Conservation (phyloP, 1,140 invertebrate species). For the Luehdorfia chinensis region DNA sequence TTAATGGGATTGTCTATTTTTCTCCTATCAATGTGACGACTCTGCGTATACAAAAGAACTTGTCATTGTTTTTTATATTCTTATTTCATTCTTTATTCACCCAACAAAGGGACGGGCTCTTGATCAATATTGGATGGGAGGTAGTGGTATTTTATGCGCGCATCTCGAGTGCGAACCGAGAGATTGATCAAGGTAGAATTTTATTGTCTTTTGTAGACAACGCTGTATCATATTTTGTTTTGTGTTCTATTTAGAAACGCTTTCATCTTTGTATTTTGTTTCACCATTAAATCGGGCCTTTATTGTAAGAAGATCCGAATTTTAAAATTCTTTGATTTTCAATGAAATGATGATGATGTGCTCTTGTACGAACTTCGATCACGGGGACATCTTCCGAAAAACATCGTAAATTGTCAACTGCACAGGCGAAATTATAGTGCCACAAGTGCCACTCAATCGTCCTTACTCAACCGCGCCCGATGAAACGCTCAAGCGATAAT, state of each 20-base stretch:
- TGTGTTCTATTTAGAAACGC: not conserved
- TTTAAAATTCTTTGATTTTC: no score
- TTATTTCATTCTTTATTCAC: conserved; percentile 6
- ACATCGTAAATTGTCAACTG: no score
- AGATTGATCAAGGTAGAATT: conserved; percentile 3
- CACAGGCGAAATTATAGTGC: no score
- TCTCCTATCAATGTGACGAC: not conserved
- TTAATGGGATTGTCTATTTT: no score
- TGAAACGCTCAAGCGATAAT: no score
- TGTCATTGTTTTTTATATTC: conserved; percentile 11
- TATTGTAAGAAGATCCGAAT: no score
- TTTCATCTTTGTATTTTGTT: not conserved
- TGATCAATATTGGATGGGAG: conserved; percentile 5
- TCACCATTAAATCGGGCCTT: no score
- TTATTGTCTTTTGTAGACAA: not conserved
- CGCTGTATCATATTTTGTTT: not conserved
- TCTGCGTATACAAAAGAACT: conserved; percentile 4
- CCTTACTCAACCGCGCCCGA: no score
- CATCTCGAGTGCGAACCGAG: not conserved
- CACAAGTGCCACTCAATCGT: no score
- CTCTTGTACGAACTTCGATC: no score
- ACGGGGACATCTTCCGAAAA: no score
- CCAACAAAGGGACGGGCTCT: conserved; percentile 2
- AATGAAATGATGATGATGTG: no score
- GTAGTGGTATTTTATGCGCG: not conserved